Evolutionary conservation across 1,140 invertebrate species (phyloP), one percentile per base, ranked within the genome.

Genomic region (Drosophila quadrilineata): DNA sequence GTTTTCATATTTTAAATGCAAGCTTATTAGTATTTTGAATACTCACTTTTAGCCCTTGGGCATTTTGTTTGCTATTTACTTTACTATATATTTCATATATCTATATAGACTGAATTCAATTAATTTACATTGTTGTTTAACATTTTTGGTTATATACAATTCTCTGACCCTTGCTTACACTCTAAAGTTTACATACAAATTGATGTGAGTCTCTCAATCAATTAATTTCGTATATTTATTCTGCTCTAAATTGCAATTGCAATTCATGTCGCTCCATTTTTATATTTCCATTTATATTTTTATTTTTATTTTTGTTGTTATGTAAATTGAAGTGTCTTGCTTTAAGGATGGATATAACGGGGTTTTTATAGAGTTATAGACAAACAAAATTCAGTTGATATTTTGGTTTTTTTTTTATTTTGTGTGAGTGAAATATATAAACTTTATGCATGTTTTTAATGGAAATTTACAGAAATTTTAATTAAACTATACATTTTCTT

Each of bases 11-110:
- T 84, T 65, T 84, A 82, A 82, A 82, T 82, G 77, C 77, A 82
- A 67, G n/a, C 77, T 73, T 62, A 76, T 84, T 73, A 66, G 77
- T 82, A 75, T 82, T 73, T 69, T 56, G 41, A 82, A 84, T 82
- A 82, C 72, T 45, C 66, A 35, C 65, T 28, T 48, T 59, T 56
- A 57, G 31, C 10, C 26, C 8, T 21, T 22, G 38, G 21, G 21
- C 16, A 45, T 63, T 40, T 40, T 43, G 17, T 29, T 46, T 3
- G n/a, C 3, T 10, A 6, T 53, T 54, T 69, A n/a, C n/a, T n/a
- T n/a, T n/a, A n/a, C n/a, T n/a, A n/a, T n/a, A n/a, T n/a, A n/a
- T n/a, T n/a, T n/a, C n/a, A n/a, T n/a, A n/a, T n/a, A n/a, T n/a
- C n/a, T n/a, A n/a, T n/a, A n/a, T n/a, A n/a, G n/a, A n/a, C n/a